Percentiles rank a stretch among this genome's conserved stretches.
These are phyloP conservation scores for Lepidothrix coronata DNA, from an alignment of 2,113 vertebrate species.

Conservation along the genomic window DNA sequence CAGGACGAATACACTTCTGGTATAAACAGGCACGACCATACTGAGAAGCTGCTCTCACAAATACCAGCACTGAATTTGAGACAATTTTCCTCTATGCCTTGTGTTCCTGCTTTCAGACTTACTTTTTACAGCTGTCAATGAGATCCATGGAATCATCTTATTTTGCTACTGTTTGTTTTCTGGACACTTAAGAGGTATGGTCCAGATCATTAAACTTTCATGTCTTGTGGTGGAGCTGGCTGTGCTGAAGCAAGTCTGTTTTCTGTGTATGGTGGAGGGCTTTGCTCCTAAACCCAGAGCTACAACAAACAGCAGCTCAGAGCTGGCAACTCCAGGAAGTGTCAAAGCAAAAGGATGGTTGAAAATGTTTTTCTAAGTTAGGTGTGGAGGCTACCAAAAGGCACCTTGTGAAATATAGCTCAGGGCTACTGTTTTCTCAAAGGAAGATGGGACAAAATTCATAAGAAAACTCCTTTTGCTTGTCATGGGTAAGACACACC, in stretches of 20 bases:
- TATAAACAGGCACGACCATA: neutral
- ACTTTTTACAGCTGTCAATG: neutral
- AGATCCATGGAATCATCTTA: neutral
- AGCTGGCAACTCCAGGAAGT: neutral
- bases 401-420: neutral
- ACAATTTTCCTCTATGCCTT: neutral
- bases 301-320: neutral
- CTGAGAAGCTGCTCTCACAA: neutral
- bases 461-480: neutral
- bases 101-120: neutral
- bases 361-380: neutral
- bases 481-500: accelerated
- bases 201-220: neutral
- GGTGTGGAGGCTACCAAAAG: neutral
- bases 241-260: neutral
- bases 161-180: neutral
- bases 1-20: neutral
- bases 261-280: neutral
- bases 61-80: neutral
- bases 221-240: neutral
- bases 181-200: neutral
- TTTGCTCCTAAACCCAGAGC: neutral
- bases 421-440: neutral
- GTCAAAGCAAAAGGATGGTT: neutral
- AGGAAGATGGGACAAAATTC: neutral